Evolutionary conservation across 1,140 invertebrate species (phyloP).

Genomic region (Andrena cerasifolii): DNA sequence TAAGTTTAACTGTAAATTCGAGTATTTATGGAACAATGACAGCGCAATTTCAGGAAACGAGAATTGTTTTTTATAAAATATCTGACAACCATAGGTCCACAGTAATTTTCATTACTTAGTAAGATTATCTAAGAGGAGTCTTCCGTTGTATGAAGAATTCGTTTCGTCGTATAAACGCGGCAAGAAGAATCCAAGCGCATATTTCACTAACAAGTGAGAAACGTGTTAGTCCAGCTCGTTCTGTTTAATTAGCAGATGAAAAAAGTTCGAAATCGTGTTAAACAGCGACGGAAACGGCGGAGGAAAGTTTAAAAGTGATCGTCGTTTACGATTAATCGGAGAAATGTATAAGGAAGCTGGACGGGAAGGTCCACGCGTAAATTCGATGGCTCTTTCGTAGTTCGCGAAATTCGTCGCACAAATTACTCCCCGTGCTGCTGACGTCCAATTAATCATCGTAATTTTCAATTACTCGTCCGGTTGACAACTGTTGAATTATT

Average conservation of each 20-base stretch:
- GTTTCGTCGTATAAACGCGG: too few relatives aligned
- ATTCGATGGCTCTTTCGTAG: slow-evolving; percentile 51
- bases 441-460: slow-evolving; percentile 68
- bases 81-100: too few relatives aligned
- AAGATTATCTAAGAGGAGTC: too few relatives aligned
- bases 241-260: not conserved
- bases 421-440: slow-evolving; percentile 59
- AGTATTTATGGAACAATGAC: too few relatives aligned
- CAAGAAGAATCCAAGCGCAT: not conserved
- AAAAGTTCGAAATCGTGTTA: slow-evolving; percentile 23
- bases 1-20: too few relatives aligned
- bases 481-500: slow-evolving; percentile 58
- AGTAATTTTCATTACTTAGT: too few relatives aligned
- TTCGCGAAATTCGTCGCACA: slow-evolving; percentile 55
- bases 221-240: not conserved
- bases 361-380: slow-evolving; percentile 27
- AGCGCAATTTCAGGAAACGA: too few relatives aligned
- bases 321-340: slow-evolving; percentile 36
- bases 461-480: slow-evolving; percentile 55
- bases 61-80: too few relatives aligned
- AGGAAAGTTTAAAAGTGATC: slow-evolving; percentile 30
- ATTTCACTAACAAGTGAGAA: not conserved
- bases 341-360: slow-evolving; percentile 8
- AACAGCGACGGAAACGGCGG: slow-evolving; percentile 15
- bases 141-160: too few relatives aligned